Evolutionary conservation across 2,888 invertebrate species (phyloP), one percentile per base, ranked within the genome.

Genomic region (Spicauda simplicius): DNA sequence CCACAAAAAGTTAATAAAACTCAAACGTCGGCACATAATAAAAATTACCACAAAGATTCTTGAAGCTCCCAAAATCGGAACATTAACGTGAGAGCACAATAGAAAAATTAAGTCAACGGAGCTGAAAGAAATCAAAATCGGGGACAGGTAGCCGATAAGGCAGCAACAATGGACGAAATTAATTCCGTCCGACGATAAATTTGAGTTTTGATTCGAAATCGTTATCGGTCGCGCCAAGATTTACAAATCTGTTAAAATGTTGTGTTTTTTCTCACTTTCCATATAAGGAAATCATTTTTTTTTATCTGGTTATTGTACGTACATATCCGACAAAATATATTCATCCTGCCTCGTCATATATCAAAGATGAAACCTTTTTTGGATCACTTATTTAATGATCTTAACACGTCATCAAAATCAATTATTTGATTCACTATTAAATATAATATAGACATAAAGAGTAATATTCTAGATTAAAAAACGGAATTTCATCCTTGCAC

Each of bases 121-220:
- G 73, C 70, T 72, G 75, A 73, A 77, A 78, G 70, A 83, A 84
- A 85, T 84, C 78, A 82, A 83, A 85, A 80, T 79, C 76, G 75
- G 70, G 75, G 81, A 81, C 87, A 90, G 87, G 89, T 89, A 88
- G 84, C 82, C 85, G 85, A 87, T 90, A 87, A 84, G 76, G 77
- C 75, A 82, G 83, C 80, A 87, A 88, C 86, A 87, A 86, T 87
- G 84, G 83, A 80, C 81, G 76, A 89, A 90, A 86, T 89, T 87
- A 88, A 88, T 87, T 87, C 83, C 78, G 73, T 72, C 68, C 68
- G 85, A 85, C 81, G 86, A 87, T 86, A 85, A 87, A 86, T 86
- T 81, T 80, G 81, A 87, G 86, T 89, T 90, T 88, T 86, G 60
- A 86, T 86, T 88, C 86, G 86, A 74, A 87, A 88, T 41, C 41